Percentiles rank a stretch among this genome's conserved stretches.
Evolutionary conservation across 1,140 invertebrate species (phyloP).

Genomic region (Heterodera schachtii): DNA sequence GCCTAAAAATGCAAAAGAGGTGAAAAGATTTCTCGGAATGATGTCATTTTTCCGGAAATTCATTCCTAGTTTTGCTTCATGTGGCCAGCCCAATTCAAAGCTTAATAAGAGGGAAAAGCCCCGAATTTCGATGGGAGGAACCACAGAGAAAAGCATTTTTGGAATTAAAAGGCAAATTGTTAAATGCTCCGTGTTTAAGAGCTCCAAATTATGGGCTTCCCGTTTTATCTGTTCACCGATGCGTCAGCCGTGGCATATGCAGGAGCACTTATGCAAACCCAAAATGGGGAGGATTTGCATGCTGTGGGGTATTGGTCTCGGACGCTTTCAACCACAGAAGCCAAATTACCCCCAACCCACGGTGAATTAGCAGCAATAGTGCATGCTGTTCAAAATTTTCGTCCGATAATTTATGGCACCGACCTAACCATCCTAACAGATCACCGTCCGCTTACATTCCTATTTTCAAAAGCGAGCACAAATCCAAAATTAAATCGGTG

Average conservation of each 20-base stretch:
- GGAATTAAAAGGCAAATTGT: conserved; percentile 2
- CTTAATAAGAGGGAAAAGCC: background rate
- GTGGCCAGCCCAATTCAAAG: background rate
- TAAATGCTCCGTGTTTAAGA: background rate
- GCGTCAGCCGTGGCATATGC: conserved; percentile 11
- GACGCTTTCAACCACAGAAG: no score
- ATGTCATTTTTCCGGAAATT: conserved; percentile 16
- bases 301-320: no score
- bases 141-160: no score
- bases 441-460: no score
- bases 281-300: background rate
- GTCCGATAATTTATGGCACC: background rate
- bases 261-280: conserved; percentile 6
- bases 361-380: no score
- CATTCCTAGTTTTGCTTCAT: conserved; percentile 7
- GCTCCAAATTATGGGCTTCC: background rate
- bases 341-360: no score
- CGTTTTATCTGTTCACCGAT: background rate
- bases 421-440: no score
- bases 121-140: background rate
- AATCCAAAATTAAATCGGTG: conserved; percentile 2
- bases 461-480: background rate
- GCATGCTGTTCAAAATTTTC: background rate
- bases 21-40: conserved; percentile 3
- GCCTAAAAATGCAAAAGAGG: conserved; percentile 13